These are phyloP conservation scores for Littorina saxatilis DNA, from an alignment of 1,140 invertebrate species.

Conservation along the genomic window DNA sequence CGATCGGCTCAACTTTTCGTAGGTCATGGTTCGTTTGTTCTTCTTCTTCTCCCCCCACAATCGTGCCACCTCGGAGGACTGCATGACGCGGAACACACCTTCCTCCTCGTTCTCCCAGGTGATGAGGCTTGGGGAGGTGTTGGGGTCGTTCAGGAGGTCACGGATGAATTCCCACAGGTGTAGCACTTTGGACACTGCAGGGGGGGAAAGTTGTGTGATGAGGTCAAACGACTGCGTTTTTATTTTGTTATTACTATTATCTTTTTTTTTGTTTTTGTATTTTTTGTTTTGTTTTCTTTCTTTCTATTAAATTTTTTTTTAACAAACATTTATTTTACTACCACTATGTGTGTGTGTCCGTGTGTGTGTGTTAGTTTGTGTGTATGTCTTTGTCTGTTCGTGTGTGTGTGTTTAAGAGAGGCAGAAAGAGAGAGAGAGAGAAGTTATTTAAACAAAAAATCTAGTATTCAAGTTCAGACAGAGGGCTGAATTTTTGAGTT, in stretches of 20 bases:
- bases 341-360: background rate
- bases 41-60: constrained; percentile 89
- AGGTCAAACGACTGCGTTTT: background rate
- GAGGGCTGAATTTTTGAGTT: background rate
- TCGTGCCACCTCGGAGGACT: constrained; percentile 90
- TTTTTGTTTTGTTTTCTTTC: too few relatives aligned
- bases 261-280: too few relatives aligned
- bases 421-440: too few relatives aligned
- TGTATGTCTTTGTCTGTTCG: too few relatives aligned
- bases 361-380: too few relatives aligned
- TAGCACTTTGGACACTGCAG: constrained; percentile 65
- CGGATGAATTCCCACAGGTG: constrained; percentile 74
- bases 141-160: constrained; percentile 64
- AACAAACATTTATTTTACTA: background rate
- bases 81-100: constrained; percentile 92
- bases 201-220: background rate
- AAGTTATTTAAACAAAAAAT: too few relatives aligned
- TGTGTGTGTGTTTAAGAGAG: too few relatives aligned
- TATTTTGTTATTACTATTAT: background rate
- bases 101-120: constrained; percentile 91
- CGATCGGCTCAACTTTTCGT: constrained; percentile 94
- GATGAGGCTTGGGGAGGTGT: constrained; percentile 73
- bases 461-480: too few relatives aligned
- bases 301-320: too few relatives aligned
- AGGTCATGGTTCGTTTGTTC: constrained; percentile 93